A percentile compares a stretch with the other conserved stretches of the same genome.
Conservation (phyloP, 23 tunicate species). For the Ciona savignyi region DNA sequence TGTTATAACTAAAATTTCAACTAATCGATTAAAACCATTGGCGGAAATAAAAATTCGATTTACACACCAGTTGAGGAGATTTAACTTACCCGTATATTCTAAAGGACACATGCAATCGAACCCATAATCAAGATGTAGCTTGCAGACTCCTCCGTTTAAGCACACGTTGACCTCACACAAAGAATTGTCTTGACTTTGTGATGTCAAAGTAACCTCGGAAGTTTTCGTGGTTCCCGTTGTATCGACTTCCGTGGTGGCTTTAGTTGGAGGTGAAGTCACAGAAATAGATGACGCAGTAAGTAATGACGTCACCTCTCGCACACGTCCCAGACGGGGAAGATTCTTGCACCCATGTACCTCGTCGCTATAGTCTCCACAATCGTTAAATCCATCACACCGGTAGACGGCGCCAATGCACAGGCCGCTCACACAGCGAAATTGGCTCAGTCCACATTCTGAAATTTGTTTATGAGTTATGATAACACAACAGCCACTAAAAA, state of each 20-base stretch:
- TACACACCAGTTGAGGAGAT: too few species aligned
- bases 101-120: constrained; percentile 16
- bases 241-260: background rate
- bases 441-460: constrained; percentile 13
- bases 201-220: background rate
- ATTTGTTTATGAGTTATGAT: too few species aligned
- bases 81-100: constrained; percentile 35
- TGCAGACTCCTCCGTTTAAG: constrained; percentile 32
- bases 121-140: background rate
- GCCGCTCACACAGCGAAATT: constrained; percentile 44
- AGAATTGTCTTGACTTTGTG: background rate
- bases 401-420: constrained; percentile 36
- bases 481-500: too few species aligned
- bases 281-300: background rate
- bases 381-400: constrained; percentile 67
- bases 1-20: too few species aligned
- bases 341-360: constrained; percentile 35
- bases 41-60: too few species aligned
- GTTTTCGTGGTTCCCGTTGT: background rate
- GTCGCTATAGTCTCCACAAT: constrained; percentile 66
- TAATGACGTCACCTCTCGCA: background rate
- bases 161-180: constrained; percentile 17
- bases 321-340: constrained; percentile 3
- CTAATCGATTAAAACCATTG: too few species aligned
- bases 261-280: background rate